Evolutionary conservation across 1,140 invertebrate genomes (phyloP).

Genomic region (Drosophila eugracilis): DNA sequence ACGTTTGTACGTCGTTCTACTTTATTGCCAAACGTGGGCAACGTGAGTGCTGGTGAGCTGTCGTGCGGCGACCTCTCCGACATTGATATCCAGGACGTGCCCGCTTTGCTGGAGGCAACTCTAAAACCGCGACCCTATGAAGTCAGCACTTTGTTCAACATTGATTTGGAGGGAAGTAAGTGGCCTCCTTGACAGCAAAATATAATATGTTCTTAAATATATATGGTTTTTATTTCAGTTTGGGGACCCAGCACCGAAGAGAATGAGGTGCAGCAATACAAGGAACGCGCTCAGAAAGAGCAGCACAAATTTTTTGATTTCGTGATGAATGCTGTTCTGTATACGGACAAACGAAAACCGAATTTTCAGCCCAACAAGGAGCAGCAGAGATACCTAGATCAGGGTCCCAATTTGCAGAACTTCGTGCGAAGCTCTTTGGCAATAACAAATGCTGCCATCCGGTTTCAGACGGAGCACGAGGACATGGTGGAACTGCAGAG

Average conservation of each 20-base stretch:
- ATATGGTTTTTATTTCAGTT: background rate
- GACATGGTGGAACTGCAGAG: conserved; percentile 32
- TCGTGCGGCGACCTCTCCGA: conserved; percentile 46
- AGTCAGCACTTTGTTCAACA: conserved; percentile 44
- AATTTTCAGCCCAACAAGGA: conserved; percentile 31
- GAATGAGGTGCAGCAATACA: conserved; percentile 12
- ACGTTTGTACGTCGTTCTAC: background rate
- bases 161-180: conserved; percentile 47
- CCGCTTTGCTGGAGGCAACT: conserved; percentile 40
- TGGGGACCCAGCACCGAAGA: background rate
- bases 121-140: conserved; percentile 16
- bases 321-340: conserved; percentile 1
- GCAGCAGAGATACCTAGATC: conserved; percentile 47
- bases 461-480: conserved; percentile 31
- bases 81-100: conserved; percentile 48
- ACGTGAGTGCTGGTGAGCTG: background rate
- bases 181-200: background rate
- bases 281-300: conserved; percentile 7
- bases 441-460: conserved; percentile 41
- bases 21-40: background rate
- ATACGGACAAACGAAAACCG: background rate
- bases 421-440: conserved; percentile 46
- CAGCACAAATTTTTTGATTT: conserved; percentile 30
- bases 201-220: no score
- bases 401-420: conserved; percentile 54